These are phyloP conservation scores for Galaxias olidus DNA, from an alignment of 2,797 vertebrate genomes.

Conservation along the genomic window DNA sequence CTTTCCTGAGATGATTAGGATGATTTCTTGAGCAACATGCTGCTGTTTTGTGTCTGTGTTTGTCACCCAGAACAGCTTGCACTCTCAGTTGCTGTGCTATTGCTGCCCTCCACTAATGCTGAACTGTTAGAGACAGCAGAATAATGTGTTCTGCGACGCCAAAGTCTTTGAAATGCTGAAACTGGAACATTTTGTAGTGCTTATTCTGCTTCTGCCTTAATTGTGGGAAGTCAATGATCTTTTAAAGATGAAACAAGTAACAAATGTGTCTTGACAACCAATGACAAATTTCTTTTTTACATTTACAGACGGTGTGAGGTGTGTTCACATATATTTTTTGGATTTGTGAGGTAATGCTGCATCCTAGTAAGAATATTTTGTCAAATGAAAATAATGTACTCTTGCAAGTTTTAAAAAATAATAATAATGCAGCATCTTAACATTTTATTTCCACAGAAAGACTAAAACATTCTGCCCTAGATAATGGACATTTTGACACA, in stretches of 20 bases:
- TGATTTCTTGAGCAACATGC: conserved; percentile 17
- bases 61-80: conserved; percentile 39
- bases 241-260: conserved; percentile 70
- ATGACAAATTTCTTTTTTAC: conserved; percentile 56
- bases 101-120: conserved; percentile 55
- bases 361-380: too few relatives aligned
- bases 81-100: conserved; percentile 48
- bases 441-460: background rate
- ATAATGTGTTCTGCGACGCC: conserved; percentile 39
- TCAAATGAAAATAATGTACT: too few relatives aligned
- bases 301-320: too few relatives aligned
- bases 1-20: conserved; percentile 2
- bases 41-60: conserved; percentile 31
- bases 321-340: too few relatives aligned
- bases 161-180: conserved; percentile 63
- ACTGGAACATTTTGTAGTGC: conserved; percentile 67
- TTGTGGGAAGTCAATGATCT: conserved; percentile 67
- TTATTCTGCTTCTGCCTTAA: conserved; percentile 68
- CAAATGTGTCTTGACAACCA: conserved; percentile 70
- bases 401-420: too few relatives aligned
- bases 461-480: background rate
- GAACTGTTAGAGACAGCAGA: conserved; percentile 49
- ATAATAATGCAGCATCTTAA: too few relatives aligned
- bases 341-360: too few relatives aligned
- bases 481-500: background rate